These are phyloP conservation scores for Chaetoderma sp. DNA, from an alignment of 2,888 invertebrate genomes.

Conservation along the genomic window DNA sequence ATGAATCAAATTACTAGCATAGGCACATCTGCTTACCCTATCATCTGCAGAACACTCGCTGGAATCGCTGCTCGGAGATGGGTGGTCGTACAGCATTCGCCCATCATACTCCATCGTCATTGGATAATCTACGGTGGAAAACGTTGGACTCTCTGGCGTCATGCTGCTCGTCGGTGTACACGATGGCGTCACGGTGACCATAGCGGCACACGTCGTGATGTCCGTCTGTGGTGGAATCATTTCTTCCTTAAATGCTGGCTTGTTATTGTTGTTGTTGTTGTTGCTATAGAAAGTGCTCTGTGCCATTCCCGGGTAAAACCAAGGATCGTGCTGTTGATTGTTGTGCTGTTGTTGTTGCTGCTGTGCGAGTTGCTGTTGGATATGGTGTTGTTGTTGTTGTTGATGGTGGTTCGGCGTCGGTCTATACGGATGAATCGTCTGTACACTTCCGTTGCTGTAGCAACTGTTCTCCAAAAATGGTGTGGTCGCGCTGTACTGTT, in stretches of 20 bases:
- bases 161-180: no score
- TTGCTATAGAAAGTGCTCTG: not conserved
- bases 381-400: not conserved
- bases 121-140: no score
- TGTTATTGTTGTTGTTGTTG: not conserved
- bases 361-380: not conserved
- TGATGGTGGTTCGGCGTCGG: not conserved
- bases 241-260: no score
- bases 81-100: no score
- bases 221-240: not conserved
- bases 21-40: not conserved
- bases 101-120: no score
- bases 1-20: no score
- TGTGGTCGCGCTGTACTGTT: not conserved
- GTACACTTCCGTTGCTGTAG: not conserved
- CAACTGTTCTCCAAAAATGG: not conserved
- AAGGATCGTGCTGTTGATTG: not conserved
- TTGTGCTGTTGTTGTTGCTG: not conserved
- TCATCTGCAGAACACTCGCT: slow-evolving; percentile 1
- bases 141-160: no score
- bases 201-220: no score
- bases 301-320: not conserved
- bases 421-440: not conserved
- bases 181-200: no score
- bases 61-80: not conserved